Base-by-base conservation (phyloP, 2,113 vertebrate species). In the Eonycteris spelaea region DNA sequence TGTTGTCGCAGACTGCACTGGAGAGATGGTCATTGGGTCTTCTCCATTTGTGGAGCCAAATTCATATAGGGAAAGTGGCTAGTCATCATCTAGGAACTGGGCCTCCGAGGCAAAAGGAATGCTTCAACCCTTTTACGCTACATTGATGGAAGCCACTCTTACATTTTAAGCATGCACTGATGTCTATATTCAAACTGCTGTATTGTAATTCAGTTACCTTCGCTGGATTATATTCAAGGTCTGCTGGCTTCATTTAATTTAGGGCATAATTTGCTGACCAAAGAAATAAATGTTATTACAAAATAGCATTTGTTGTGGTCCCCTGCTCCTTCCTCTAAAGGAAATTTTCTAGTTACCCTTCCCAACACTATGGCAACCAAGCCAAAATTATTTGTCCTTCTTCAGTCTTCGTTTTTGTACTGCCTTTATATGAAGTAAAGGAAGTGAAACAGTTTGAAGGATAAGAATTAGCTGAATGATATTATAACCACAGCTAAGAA, bases 201-300 rank as follows among this genome's bases (percentile, higher is more conserved):
- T 61, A 30, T 28, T 91, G 43, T 90, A 78, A 90, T 94, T n/a
- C 35, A 77, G 35, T 59, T 67, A 33, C n/a, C 57, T 89, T 96
- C 77, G 21, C 13, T 30, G 2, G n/a, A 84, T 95, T 95, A 67
- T 61, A 95, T 33, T 84, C 67, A 88, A 95, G 38, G 28, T 71
- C 53, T 87, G 19, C 33, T 57, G 26, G 26, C 9, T 95, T 95
- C 51, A 33, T 87, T 30, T 79, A 84, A 90, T 85, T 91, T 71
- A 71, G 22, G 38, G 8, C 2, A 70, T 65, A 74, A 33, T 90
- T 93, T 79, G 13, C 59, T 86, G 78, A 92, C 74, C 40, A 43
- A 61, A 92, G 51, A 84, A 90, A 61, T 90, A 75, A 40, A 96
- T 75, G 78, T 92, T 94, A 86, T 90, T 43, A 63, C 75, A 55